Percentiles rank a stretch among this genome's conserved stretches.
These are phyloP conservation scores for Eristalinus sepulchralis DNA, from an alignment of 2,888 invertebrate genomes.

Conservation along the genomic window DNA sequence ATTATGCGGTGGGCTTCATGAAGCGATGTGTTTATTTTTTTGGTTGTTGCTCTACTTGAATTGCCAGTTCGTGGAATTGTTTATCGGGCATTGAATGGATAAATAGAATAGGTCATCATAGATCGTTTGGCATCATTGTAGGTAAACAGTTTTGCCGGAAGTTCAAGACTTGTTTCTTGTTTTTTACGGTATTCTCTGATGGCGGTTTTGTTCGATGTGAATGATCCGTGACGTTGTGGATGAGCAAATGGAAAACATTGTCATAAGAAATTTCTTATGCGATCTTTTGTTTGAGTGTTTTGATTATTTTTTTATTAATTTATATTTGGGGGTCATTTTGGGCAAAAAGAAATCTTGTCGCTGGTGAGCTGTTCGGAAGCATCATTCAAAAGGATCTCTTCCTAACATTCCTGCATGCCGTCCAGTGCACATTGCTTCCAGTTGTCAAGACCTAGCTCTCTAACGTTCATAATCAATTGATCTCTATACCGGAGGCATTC, in stretches of 20 bases:
- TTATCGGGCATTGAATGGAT: background rate
- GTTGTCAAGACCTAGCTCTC: too few species aligned
- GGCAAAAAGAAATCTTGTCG: too few species aligned
- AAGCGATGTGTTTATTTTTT: background rate
- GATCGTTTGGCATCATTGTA: background rate
- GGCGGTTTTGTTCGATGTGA: background rate
- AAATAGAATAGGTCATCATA: background rate
- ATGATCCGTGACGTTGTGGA: background rate
- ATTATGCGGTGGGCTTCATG: background rate
- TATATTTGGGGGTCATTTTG: background rate
- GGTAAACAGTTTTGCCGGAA: background rate
- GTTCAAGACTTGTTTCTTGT: background rate
- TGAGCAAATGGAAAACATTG: background rate
- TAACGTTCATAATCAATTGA: too few species aligned
- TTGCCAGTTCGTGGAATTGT: background rate
- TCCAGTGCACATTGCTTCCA: too few species aligned
- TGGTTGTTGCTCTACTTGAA: background rate
- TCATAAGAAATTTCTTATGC: background rate
- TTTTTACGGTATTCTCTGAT: background rate
- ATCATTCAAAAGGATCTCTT: too few species aligned
- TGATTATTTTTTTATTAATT: background rate
- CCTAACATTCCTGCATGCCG: too few species aligned
- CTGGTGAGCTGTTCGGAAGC: too few species aligned
- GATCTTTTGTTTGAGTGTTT: background rate
- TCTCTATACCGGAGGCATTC: too few species aligned